Evolutionary conservation across 2,113 vertebrate genomes (phyloP), one percentile per base, ranked within the genome.

Genomic region (Amphilophus citrinellus): DNA sequence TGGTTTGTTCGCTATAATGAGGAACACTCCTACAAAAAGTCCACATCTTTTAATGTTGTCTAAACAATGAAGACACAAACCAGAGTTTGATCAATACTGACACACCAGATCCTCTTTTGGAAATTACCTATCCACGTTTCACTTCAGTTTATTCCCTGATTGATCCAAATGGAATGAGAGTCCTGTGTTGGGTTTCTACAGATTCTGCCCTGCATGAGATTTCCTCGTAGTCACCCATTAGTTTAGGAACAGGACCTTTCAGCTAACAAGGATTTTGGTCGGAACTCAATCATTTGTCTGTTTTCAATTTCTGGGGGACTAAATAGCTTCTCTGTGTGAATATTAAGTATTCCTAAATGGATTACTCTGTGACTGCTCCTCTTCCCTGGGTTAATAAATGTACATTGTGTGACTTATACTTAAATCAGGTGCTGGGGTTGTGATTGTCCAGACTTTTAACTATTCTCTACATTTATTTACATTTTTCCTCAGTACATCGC

Each of bases 211-310:
- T 75, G 18, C 73, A 37, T 85, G 79, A 82, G 50, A 20, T 82
- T 80, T 73, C 32, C 13, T 58, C 0, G 9, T 4, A 42, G 60
- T 11, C 44, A 79, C 47, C 35, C 50, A 87, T 88, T 83, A 84
- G 32, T 30, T 62, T 60, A 24, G 81, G 80, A 80, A 84, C 35
- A 73, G 78, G 30, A 63, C 44, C 73, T 84, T 82, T 84, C 39
- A 61, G 58, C 65, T 86, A 75, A 82, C 58, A 14, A 83, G 63
- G 37, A 61, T 20, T 84, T 80, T 77, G 37, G 58, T 30, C 7
- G 62, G 47, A 84, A 79, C 75, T 75, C 37, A 83, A 88, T 89
- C 81, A 84, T 86, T 77, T 79, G 27, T 80, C 76, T 80, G 73
- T 61, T 75, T 86, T 58, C 81, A 84, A 53, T 90, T 87, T 86